Conservation (phyloP, 2,797 vertebrate species). For the Morus bassanus region DNA sequence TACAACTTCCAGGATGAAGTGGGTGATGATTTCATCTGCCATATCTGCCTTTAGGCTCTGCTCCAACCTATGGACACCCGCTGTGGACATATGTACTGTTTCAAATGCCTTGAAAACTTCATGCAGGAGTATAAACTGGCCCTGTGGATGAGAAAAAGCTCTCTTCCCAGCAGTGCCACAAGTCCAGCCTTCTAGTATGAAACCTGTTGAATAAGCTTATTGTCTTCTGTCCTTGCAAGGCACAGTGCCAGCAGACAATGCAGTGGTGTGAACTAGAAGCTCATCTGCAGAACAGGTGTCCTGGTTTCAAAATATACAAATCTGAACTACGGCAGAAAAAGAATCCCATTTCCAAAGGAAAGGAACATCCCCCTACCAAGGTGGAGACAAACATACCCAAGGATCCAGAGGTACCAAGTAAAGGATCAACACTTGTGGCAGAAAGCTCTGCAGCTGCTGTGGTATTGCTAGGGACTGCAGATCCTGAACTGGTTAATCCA, state of each 20-base stretch:
- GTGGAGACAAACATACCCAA: slow-evolving; percentile 65
- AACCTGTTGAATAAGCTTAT: slow-evolving; percentile 85
- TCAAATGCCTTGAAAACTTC: slow-evolving; percentile 83
- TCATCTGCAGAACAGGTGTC: slow-evolving; percentile 85
- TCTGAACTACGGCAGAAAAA: slow-evolving; percentile 81
- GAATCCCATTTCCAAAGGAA: slow-evolving; percentile 78
- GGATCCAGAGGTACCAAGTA: neutral
- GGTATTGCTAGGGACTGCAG: slow-evolving; percentile 63
- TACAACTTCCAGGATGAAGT: slow-evolving; percentile 87
- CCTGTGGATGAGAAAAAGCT: slow-evolving; percentile 81
- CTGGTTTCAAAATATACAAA: slow-evolving; percentile 79
- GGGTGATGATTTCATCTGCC: slow-evolving; percentile 84
- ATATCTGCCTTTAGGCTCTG: slow-evolving; percentile 86
- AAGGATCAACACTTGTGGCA: neutral
- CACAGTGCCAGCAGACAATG: slow-evolving; percentile 79
- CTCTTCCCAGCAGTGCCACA: slow-evolving; percentile 81
- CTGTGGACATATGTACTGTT: slow-evolving; percentile 84
- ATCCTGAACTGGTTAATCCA: slow-evolving; percentile 83
- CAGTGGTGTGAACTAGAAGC: slow-evolving; percentile 83
- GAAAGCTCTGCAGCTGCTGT: slow-evolving; percentile 56
- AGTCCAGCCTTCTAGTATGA: slow-evolving; percentile 81
- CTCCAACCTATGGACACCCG: slow-evolving; percentile 84
- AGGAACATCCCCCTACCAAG: slow-evolving; percentile 66
- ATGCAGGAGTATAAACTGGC: slow-evolving; percentile 85
- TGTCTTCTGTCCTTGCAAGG: slow-evolving; percentile 78